A percentile compares a stretch with the other conserved stretches of the same genome.
Conservation (phyloP, 2,113 vertebrate species). For the Tragelaphus strepsiceros region DNA sequence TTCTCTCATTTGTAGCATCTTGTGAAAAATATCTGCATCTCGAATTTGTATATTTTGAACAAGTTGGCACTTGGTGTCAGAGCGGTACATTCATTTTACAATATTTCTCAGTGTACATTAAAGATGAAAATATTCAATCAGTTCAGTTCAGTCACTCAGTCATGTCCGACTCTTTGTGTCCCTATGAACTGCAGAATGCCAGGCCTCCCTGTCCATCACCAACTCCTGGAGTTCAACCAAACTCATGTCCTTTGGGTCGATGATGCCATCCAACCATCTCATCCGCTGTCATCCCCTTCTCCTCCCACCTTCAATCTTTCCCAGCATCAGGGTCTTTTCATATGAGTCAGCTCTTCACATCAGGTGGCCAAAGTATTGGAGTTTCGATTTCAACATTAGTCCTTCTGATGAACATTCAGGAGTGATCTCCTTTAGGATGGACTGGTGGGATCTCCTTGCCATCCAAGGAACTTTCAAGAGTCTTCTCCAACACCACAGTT, state of each 20-base stretch:
- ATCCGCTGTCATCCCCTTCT: rapidly evolving
- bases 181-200: rapidly evolving
- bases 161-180: rapidly evolving
- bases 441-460: background rate
- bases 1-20: background rate
- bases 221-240: background rate
- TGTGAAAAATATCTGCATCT: background rate
- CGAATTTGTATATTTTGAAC: background rate
- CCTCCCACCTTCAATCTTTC: background rate
- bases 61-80: background rate
- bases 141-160: background rate
- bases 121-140: background rate
- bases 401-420: background rate
- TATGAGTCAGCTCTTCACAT: rapidly evolving
- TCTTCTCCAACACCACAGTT: background rate
- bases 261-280: background rate
- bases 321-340: background rate
- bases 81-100: background rate
- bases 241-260: background rate
- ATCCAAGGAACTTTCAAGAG: rapidly evolving
- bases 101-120: background rate
- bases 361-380: background rate
- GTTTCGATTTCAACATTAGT: background rate
- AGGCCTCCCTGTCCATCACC: background rate
- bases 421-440: background rate